Evolutionary conservation across 2,113 vertebrate genomes (phyloP), one percentile per base, ranked within the genome.

Genomic region (Larimichthys crocea): DNA sequence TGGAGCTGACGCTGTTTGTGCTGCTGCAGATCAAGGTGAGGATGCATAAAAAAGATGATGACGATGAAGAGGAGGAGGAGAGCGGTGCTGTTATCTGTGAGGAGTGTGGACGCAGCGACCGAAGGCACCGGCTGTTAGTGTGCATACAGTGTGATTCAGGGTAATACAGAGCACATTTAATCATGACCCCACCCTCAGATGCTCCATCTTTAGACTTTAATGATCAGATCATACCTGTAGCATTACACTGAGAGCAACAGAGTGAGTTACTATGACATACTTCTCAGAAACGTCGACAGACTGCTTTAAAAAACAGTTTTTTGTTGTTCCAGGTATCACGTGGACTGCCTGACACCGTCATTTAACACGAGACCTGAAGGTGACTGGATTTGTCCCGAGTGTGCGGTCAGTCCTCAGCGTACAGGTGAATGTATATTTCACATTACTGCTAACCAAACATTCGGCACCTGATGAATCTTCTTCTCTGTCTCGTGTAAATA

Each of bases 371-470:
- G 0, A 5, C 74, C 84, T 49, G 83, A 73, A 35, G 85, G 67
- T 15, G 76, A 83, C 76, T 93, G 91, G 92, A 31, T 76, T 26
- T 93, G 92, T 82, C 50, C 78, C 0, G 91, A 91, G n/a, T 94
- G 93, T 89, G 65, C 20, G 0, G 5, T 40, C 67, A 42, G 0
- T 49, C 29, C 42, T 59, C 71, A 62, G 15, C 61, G 49, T 1
- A 53, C 77, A 76, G 89, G 84, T 83, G 56, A 69, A 35, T 4
- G 15, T 50, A 16, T 50, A 19, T 50, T 40, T 40, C 35, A 48
- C 31, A 35, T 35, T 35, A 35, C 31, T 35, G 31, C 31, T 35
- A 35, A 35, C 31, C 31, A 35, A 35, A 35, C 31, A 35, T 35
- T 35, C 5, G 31, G 31, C 31, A 35, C 31, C 31, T 35, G 31